Conservation (phyloP, 2,113 vertebrate genomes). For the Hylia prasina region DNA sequence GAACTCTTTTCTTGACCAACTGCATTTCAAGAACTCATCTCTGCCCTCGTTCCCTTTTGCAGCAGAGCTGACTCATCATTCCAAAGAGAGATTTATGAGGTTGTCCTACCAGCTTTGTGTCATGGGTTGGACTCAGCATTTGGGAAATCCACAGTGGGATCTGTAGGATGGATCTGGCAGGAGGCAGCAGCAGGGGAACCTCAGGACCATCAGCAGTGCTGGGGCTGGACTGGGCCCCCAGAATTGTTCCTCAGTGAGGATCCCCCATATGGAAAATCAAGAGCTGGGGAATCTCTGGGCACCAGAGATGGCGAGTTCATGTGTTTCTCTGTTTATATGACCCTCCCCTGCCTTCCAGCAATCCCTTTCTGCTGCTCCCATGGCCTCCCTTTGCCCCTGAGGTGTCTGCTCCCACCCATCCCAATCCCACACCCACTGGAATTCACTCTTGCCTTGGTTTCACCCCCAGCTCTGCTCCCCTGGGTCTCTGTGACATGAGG, state of each 20-base stretch:
- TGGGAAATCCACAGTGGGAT: neutral
- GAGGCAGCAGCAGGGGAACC: neutral
- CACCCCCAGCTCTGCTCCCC: neutral
- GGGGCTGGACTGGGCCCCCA: rapidly evolving
- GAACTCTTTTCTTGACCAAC: neutral
- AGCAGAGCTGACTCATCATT: neutral
- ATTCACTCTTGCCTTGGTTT: neutral
- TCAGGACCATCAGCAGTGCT: neutral
- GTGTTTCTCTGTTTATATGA: rapidly evolving
- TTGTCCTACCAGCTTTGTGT: neutral
- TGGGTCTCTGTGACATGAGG: rapidly evolving
- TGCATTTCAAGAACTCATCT: neutral
- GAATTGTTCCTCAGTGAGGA: neutral
- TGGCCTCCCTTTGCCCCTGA: neutral
- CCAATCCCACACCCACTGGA: too few relatives aligned
- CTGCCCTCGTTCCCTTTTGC: neutral
- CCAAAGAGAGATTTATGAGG: neutral
- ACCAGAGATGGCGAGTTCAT: neutral
- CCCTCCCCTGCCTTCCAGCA: neutral
- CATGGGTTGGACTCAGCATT: neutral
- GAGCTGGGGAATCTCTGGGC: neutral
- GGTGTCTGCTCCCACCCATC: neutral
- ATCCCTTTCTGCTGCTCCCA: neutral
- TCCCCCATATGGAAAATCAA: rapidly evolving
- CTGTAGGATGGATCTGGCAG: neutral